These are phyloP conservation scores for Centruroides vittatus DNA, from an alignment of 1,140 invertebrate genomes.

Conservation along the genomic window DNA sequence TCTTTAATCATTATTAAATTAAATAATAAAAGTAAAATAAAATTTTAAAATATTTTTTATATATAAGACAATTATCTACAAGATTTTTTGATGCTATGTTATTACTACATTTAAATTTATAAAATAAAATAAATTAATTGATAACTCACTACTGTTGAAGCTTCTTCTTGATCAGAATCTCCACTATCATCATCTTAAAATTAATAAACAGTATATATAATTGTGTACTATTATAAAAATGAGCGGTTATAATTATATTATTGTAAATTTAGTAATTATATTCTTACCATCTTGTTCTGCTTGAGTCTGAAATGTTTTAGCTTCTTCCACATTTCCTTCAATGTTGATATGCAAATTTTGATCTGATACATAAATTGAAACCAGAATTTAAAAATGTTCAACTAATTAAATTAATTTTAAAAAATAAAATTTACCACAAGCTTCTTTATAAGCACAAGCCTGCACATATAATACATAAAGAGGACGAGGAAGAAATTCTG, in stretches of 20 bases:
- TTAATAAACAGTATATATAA: too few species aligned
- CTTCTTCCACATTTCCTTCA: slow-evolving; percentile 66
- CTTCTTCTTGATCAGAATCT: slow-evolving; percentile 43
- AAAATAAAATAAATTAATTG: slow-evolving; percentile 9
- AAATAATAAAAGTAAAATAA: too few species aligned
- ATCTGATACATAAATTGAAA: slow-evolving; percentile 26
- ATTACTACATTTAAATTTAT: too few species aligned
- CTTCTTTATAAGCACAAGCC: slow-evolving; percentile 64
- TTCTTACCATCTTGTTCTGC: slow-evolving; percentile 22
- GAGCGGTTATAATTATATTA: not conserved
- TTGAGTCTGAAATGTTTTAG: slow-evolving; percentile 29
- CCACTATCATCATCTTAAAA: slow-evolving; percentile 31
- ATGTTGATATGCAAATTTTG: slow-evolving; percentile 40
- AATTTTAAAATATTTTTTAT: too few species aligned
- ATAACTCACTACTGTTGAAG: slow-evolving; percentile 41
- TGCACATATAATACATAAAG: slow-evolving; percentile 81
- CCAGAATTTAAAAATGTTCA: not conserved
- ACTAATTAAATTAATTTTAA: not conserved
- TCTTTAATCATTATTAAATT: too few species aligned
- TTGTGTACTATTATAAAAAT: too few species aligned
- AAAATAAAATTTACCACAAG: slow-evolving; percentile 39
- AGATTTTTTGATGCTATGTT: too few species aligned
- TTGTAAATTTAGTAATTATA: slow-evolving; percentile 1
- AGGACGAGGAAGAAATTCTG: slow-evolving; percentile 58
- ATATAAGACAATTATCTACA: too few species aligned